Percentiles rank a stretch among this genome's conserved stretches.
phyloP scores from a whole-genome alignment of 2,797 vertebrate species.

The Cryptoprocta ferox region DNA sequence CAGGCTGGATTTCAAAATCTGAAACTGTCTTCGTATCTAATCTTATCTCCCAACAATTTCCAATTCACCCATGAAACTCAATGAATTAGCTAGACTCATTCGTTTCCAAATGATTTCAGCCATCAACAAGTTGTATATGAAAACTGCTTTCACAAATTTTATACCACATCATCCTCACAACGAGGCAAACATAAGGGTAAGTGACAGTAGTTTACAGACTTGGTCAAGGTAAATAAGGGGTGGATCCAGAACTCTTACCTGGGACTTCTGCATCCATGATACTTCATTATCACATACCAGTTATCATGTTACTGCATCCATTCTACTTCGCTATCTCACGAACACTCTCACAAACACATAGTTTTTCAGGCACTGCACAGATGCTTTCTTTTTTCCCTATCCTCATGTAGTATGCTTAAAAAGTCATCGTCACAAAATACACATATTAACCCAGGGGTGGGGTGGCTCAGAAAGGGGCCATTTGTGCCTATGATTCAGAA shows the following conservation, averaged over 20 bases:
- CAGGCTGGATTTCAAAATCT: constrained; percentile 14
- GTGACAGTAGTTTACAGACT: background rate
- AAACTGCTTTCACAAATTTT: background rate
- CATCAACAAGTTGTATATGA: background rate
- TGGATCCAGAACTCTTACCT: background rate
- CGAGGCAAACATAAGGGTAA: background rate
- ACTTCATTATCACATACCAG: background rate
- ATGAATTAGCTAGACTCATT: background rate
- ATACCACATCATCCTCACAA: background rate
- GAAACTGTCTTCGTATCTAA: background rate
- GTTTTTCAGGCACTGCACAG: background rate
- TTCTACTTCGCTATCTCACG: background rate
- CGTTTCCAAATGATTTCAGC: background rate
- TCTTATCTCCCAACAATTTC: background rate
- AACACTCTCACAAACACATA: background rate
- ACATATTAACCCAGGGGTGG: background rate
- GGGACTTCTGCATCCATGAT: background rate
- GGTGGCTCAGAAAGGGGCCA: background rate
- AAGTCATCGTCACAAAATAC: background rate
- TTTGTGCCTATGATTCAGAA: background rate
- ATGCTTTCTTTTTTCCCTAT: background rate
- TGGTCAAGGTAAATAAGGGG: background rate
- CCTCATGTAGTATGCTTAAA: background rate
- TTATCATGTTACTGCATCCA: background rate
- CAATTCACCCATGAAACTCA: constrained; percentile 22